Evolutionary conservation across 2,797 vertebrate species (phyloP).

Genomic region (Selene dorsalis): DNA sequence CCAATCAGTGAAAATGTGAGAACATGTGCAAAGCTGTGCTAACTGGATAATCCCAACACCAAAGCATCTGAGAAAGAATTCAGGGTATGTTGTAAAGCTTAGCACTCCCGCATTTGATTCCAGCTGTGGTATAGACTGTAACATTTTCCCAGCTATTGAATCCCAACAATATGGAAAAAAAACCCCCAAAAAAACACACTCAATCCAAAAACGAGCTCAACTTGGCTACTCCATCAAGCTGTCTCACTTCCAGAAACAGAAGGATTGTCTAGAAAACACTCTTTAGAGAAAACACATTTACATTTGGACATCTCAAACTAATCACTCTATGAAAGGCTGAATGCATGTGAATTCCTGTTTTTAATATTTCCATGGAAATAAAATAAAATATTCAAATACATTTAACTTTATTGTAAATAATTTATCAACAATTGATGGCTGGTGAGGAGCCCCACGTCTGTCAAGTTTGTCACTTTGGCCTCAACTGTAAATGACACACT

Average conservation of each 20-base stretch:
- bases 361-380: no score
- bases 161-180: background rate
- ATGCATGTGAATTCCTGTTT: no score
- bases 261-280: background rate
- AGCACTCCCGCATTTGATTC: background rate
- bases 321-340: no score
- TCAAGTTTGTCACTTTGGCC: constrained; percentile 36
- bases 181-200: background rate
- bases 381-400: no score
- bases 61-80: background rate
- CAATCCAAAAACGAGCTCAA: background rate
- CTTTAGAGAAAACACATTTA: background rate
- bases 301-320: background rate
- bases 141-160: background rate
- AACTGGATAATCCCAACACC: background rate
- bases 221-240: background rate
- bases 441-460: background rate
- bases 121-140: background rate
- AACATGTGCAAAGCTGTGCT: background rate
- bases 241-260: background rate
- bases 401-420: background rate
- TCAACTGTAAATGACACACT: constrained; percentile 21
- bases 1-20: background rate
- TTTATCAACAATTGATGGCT: background rate
- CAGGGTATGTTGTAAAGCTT: background rate